Evolutionary conservation across 1,140 invertebrate genomes (phyloP).

Genomic region (Ceratina japonica): DNA sequence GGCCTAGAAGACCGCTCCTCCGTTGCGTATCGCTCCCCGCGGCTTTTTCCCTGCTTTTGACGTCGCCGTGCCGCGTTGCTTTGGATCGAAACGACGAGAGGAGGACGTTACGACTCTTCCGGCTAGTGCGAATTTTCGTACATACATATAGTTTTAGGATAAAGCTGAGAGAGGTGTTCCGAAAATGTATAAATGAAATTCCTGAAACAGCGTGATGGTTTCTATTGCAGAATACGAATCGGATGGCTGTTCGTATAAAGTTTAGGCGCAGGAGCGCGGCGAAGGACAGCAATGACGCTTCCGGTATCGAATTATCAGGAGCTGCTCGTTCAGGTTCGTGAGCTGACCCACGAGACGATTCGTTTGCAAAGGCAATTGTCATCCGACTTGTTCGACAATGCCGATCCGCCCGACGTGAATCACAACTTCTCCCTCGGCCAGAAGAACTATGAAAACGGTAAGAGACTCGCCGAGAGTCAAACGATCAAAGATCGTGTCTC

Average conservation of each 20-base stretch:
- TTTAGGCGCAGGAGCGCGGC: conserved; percentile 46
- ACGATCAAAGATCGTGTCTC: neutral
- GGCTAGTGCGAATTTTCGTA: too few species aligned
- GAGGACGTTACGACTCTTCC: too few species aligned
- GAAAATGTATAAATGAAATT: neutral
- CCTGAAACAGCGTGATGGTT: neutral
- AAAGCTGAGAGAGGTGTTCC: too few species aligned
- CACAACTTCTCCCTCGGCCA: conserved; percentile 69
- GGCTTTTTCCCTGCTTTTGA: neutral
- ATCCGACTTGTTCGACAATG: conserved; percentile 71
- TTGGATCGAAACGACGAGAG: too few species aligned
- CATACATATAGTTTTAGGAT: too few species aligned
- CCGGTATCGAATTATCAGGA: conserved; percentile 81
- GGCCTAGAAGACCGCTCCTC: neutral
- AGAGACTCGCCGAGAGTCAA: conserved; percentile 10
- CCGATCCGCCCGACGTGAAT: conserved; percentile 69
- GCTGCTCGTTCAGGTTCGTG: conserved; percentile 79
- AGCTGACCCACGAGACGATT: conserved; percentile 79
- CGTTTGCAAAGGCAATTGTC: conserved; percentile 74
- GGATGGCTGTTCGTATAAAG: conserved; percentile 57
- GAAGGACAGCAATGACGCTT: conserved; percentile 77
- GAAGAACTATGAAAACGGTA: conserved; percentile 72
- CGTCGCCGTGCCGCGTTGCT: neutral
- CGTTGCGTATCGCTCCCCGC: neutral
- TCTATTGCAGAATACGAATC: conserved; percentile 52